Evolutionary conservation across 35 echinoderm and acorn worm species (phyloP).

Genomic region (Lytechinus pictus): DNA sequence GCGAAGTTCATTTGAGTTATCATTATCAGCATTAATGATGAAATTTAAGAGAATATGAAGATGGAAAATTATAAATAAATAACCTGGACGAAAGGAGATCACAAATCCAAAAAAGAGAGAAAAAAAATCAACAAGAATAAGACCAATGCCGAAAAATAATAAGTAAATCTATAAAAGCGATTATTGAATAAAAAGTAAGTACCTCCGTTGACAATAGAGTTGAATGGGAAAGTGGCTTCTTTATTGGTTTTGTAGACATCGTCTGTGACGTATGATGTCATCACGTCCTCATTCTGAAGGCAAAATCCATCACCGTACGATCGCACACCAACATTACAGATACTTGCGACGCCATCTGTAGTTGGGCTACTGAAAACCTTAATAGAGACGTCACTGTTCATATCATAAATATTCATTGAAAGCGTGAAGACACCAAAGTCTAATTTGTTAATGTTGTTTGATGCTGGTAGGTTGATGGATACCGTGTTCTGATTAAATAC

Average conservation of each 20-base stretch:
- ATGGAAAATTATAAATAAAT: neutral
- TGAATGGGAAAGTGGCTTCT: constrained; percentile 33
- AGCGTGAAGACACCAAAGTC: constrained; percentile 34
- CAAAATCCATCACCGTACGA: neutral
- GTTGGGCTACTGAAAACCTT: neutral
- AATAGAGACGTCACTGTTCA: constrained; percentile 38
- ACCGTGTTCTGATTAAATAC: neutral
- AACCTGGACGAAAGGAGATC: neutral
- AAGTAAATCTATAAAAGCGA: neutral
- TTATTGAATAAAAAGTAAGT: neutral
- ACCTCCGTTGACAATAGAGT: constrained; percentile 37
- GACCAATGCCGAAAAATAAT: neutral
- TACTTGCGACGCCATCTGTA: neutral
- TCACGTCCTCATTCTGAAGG: neutral
- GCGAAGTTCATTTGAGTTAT: neutral
- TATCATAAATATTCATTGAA: constrained; percentile 37
- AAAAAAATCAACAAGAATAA: neutral
- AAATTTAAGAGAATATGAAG: too few species aligned
- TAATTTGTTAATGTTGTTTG: neutral
- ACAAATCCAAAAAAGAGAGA: neutral
- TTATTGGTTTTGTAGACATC: neutral
- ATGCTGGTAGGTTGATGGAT: neutral
- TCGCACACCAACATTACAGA: neutral
- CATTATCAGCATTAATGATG: neutral
- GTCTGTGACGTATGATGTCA: neutral